Percentiles rank a stretch among this genome's conserved stretches.
Evolutionary conservation across 2,113 vertebrate genomes (phyloP).

Genomic region (Neofelis nebulosa): DNA sequence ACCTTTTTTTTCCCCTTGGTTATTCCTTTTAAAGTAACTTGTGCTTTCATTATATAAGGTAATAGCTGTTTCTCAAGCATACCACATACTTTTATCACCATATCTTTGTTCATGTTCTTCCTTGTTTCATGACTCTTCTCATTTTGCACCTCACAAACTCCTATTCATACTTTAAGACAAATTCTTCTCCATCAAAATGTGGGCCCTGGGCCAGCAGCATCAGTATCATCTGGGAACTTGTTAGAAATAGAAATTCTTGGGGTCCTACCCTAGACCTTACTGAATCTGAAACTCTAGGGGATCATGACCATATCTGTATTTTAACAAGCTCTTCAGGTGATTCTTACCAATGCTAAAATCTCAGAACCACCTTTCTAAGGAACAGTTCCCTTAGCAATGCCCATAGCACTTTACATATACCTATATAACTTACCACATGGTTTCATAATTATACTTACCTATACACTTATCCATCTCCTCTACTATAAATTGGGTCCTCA

Average conservation of each 20-base stretch:
- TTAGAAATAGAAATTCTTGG: conserved; percentile 5
- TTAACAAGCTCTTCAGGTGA: not conserved
- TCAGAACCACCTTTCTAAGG: not conserved
- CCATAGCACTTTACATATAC: not conserved
- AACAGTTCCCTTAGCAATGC: not conserved
- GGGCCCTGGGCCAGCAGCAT: not conserved
- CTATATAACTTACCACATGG: not conserved
- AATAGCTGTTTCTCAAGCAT: not conserved
- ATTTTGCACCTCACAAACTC: not conserved
- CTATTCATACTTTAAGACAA: not conserved
- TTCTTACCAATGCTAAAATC: conserved; percentile 4
- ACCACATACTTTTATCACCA: not conserved
- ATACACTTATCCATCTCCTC: not conserved
- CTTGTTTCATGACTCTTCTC: not conserved
- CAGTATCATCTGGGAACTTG: not conserved
- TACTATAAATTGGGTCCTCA: not conserved
- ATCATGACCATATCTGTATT: not conserved
- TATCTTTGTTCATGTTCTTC: not conserved
- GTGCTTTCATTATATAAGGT: not conserved
- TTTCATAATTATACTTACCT: conserved; percentile 16
- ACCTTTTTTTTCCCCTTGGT: no score
- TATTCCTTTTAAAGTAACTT: not conserved
- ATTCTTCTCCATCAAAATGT: not conserved
- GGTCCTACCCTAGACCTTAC: not conserved
- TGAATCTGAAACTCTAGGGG: not conserved